Conservation (phyloP, 2,113 vertebrate species). For the Neoarius graeffei region DNA sequence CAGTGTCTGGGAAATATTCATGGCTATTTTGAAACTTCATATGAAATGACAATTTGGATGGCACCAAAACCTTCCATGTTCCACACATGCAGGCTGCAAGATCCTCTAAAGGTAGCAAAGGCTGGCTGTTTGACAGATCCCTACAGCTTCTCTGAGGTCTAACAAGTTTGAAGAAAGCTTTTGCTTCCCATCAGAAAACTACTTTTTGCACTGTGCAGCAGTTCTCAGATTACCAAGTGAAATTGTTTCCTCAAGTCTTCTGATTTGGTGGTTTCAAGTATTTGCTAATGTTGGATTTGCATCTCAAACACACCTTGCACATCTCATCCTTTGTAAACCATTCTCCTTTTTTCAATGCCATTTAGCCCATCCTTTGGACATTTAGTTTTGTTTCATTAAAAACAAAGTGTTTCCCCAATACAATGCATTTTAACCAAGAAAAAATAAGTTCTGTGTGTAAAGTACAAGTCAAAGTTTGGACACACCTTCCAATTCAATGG, state of each 20-base stretch:
- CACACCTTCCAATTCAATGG: too few species aligned
- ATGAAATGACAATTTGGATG: background rate
- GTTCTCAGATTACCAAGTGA: constrained; percentile 21
- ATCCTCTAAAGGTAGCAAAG: background rate
- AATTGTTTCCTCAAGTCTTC: background rate
- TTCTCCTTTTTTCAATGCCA: background rate
- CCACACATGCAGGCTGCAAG: background rate
- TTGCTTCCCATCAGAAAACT: background rate
- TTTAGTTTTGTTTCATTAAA: background rate
- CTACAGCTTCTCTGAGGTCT: background rate
- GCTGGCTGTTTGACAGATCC: constrained; percentile 1
- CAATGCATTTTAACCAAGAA: background rate
- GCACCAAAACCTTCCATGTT: background rate
- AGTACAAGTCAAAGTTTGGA: too few species aligned
- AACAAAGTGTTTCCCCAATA: background rate
- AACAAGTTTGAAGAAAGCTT: constrained; percentile 1
- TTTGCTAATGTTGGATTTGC: background rate
- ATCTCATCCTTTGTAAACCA: background rate
- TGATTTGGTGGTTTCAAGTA: background rate
- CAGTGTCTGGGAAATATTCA: background rate
- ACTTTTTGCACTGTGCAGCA: background rate
- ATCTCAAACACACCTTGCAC: background rate
- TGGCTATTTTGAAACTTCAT: background rate
- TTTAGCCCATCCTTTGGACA: background rate
- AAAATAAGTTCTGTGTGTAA: background rate